phyloP scores from a whole-genome alignment of 1,140 invertebrate species.

The Nylanderia fulva region DNA sequence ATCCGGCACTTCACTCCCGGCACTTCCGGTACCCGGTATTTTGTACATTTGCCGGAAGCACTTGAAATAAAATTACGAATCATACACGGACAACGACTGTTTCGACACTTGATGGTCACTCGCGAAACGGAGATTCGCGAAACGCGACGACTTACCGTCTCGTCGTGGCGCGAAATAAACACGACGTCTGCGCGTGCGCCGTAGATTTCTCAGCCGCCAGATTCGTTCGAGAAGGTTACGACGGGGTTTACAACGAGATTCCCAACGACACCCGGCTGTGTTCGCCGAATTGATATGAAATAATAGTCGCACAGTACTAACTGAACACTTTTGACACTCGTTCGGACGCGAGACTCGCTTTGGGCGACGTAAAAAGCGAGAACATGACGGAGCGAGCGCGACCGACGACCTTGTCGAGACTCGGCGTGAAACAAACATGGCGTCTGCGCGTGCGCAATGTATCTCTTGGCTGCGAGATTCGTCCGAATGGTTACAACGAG shows the following conservation, averaged over 20 bases:
- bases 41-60: not conserved
- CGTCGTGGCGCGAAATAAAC: not conserved
- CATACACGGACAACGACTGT: not conserved
- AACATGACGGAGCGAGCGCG: not conserved
- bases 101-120: no score
- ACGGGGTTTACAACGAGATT: not conserved
- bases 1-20: not conserved
- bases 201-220: no score
- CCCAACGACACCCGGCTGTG: no score
- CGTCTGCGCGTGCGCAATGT: not conserved
- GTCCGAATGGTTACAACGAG: no score
- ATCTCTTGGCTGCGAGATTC: no score
- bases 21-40: no score
- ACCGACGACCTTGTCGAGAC: not conserved
- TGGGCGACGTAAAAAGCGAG: not conserved
- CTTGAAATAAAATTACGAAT: not conserved
- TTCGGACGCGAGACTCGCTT: not conserved
- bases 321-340: not conserved
- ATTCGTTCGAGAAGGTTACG: no score
- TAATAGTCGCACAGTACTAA: not conserved
- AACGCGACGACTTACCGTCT: not conserved
- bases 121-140: no score
- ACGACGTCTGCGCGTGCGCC: not conserved
- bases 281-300: not conserved
- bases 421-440: not conserved